These are phyloP conservation scores for Dinomys branickii DNA, from an alignment of 2,113 vertebrate species.

Conservation along the genomic window DNA sequence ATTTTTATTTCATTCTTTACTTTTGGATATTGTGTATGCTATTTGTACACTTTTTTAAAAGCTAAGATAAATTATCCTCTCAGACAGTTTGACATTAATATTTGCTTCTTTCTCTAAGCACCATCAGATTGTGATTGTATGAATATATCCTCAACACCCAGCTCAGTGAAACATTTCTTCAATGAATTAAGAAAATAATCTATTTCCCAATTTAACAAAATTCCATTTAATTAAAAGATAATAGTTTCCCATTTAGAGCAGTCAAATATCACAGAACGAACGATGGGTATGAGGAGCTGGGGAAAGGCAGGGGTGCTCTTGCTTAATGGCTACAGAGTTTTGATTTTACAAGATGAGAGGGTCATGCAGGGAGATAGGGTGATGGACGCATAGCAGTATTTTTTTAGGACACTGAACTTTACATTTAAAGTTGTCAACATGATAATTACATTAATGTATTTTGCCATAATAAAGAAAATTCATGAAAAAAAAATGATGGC, in stretches of 20 bases:
- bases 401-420: not conserved
- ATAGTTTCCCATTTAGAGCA: not conserved
- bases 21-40: too few species aligned
- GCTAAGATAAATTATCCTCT: too few species aligned
- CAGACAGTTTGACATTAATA: not conserved
- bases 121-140: not conserved
- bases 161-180: slow-evolving; percentile 6
- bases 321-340: not conserved
- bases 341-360: not conserved
- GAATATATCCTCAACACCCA: not conserved
- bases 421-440: not conserved
- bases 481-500: not conserved
- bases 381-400: not conserved
- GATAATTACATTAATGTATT: not conserved
- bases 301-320: not conserved
- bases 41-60: too few species aligned
- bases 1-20: too few species aligned
- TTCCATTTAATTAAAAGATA: slow-evolving; percentile 19
- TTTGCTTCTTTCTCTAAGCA: slow-evolving; percentile 6
- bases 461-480: not conserved
- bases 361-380: not conserved
- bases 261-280: not conserved
- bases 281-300: not conserved
- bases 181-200: slow-evolving; percentile 5
- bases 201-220: slow-evolving; percentile 46